phyloP scores from a whole-genome alignment of 2,888 invertebrate genomes.

The Lysandra bellargus region DNA sequence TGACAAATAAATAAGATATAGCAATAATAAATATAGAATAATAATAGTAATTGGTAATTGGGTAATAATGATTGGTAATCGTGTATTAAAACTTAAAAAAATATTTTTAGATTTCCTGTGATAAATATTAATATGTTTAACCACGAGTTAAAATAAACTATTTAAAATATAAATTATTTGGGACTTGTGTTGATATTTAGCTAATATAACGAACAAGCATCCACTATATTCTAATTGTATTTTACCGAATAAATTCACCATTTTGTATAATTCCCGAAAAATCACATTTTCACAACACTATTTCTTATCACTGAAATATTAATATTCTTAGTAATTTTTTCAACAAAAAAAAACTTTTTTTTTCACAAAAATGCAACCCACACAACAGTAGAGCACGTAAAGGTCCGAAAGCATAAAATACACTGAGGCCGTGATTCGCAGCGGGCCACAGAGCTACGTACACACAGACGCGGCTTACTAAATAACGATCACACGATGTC shows the following conservation, averaged over 20 bases:
- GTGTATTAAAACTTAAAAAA: too few relatives aligned
- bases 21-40: not conserved
- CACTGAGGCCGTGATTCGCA: conserved; percentile 73
- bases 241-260: not conserved
- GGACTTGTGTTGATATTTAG: not conserved
- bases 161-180: not conserved
- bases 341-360: not conserved
- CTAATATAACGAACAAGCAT: not conserved
- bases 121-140: too few relatives aligned
- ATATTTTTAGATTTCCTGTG: not conserved
- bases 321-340: not conserved
- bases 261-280: not conserved
- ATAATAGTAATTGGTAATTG: too few relatives aligned
- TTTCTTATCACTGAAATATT: not conserved
- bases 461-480: conserved; percentile 56
- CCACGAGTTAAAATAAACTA: not conserved
- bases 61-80: too few relatives aligned
- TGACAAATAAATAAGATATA: not conserved
- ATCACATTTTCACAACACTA: conserved; percentile 15
- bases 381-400: conserved; percentile 62
- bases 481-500: conserved; percentile 36
- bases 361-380: not conserved
- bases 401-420: conserved; percentile 67
- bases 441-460: conserved; percentile 57
- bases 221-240: not conserved